Conservation (phyloP, 2,888 invertebrate genomes). For the Troilus luridus region DNA sequence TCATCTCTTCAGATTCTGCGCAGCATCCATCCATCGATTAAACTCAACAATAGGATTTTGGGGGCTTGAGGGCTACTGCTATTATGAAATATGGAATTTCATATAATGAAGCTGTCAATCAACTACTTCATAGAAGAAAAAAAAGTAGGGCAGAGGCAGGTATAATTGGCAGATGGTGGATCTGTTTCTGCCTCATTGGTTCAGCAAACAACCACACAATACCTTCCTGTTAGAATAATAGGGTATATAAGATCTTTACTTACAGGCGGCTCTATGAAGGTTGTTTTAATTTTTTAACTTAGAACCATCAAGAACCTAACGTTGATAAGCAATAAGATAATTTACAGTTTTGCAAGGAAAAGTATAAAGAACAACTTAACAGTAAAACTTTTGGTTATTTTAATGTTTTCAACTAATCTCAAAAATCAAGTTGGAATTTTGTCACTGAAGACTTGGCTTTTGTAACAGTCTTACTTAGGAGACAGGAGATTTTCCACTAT, state of each 20-base stretch:
- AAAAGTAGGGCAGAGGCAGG: conserved; percentile 45
- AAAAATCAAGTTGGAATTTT: too few relatives aligned
- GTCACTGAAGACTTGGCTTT: too few relatives aligned
- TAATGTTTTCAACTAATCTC: too few relatives aligned
- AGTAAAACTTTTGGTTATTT: too few relatives aligned
- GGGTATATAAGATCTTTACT: not conserved
- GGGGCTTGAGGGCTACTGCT: conserved; percentile 17
- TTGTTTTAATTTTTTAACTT: not conserved
- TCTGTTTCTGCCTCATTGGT: conserved; percentile 37
- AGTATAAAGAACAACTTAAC: not conserved
- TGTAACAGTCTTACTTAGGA: too few relatives aligned
- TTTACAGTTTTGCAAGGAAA: not conserved
- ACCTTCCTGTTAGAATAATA: not conserved
- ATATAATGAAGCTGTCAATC: conserved; percentile 61
- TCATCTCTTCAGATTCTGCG: conserved; percentile 53
- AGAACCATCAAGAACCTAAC: not conserved
- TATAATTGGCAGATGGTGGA: conserved; percentile 53
- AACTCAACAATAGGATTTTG: conserved; percentile 49
- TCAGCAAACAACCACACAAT: conserved; percentile 33
- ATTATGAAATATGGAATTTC: conserved; percentile 60
- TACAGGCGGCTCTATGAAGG: not conserved
- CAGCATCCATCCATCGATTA: conserved; percentile 53
- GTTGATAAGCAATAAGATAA: not conserved
- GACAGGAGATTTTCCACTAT: too few relatives aligned
- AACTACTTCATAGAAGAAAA: conserved; percentile 34